Conservation (phyloP, 2,797 vertebrate species). For the Chelidonichthys spinosus region DNA sequence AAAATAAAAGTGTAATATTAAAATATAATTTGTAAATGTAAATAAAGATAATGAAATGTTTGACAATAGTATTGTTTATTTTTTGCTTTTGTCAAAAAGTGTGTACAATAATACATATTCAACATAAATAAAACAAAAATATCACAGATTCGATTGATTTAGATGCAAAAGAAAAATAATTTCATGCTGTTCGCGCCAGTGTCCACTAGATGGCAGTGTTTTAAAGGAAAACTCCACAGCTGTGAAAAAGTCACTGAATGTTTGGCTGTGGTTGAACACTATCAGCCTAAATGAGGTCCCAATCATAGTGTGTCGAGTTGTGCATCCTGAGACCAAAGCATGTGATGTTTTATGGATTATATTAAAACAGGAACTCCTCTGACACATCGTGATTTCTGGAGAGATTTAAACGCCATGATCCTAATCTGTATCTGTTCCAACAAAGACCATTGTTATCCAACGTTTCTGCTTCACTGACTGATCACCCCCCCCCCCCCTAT, state of each 20-base stretch:
- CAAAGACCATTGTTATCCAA: background rate
- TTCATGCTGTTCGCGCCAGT: background rate
- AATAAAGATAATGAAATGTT: no score
- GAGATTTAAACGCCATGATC: background rate
- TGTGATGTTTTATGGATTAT: background rate
- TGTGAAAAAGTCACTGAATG: background rate
- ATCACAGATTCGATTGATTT: background rate
- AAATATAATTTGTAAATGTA: no score
- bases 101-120: background rate
- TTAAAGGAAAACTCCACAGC: background rate
- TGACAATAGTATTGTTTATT: no score
- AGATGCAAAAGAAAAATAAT: background rate
- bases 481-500: no score
- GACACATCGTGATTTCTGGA: background rate
- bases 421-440: background rate
- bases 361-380: background rate
- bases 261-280: background rate
- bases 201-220: slow-evolving; percentile 62
- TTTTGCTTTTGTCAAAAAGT: background rate
- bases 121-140: no score
- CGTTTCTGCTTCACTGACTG: accelerated
- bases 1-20: no score
- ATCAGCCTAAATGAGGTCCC: background rate
- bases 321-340: background rate
- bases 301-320: background rate